Evolutionary conservation across 2,888 invertebrate genomes (phyloP).

Genomic region (Habrosyne pyritoides): DNA sequence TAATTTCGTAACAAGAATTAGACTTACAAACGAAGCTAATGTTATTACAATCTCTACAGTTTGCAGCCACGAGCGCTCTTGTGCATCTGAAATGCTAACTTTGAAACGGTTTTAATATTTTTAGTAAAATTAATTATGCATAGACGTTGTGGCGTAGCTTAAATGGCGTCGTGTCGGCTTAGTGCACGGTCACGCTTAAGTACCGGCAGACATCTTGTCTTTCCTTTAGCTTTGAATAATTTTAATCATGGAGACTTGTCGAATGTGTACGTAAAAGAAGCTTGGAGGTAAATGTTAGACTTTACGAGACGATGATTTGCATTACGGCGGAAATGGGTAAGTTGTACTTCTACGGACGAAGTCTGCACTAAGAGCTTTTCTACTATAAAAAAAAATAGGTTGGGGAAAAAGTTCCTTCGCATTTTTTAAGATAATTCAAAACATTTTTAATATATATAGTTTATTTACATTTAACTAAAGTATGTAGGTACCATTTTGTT

Average conservation of each 20-base stretch:
- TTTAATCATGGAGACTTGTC: background rate
- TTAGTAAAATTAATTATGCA: slow-evolving; percentile 19
- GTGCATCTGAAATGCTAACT: slow-evolving; percentile 7
- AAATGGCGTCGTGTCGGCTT: slow-evolving; percentile 15
- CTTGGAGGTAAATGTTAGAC: too few species aligned
- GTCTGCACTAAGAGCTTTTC: too few species aligned
- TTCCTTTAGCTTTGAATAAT: slow-evolving; percentile 6
- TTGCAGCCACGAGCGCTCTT: background rate
- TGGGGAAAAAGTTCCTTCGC: too few species aligned
- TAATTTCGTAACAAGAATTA: background rate
- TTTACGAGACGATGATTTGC: too few species aligned
- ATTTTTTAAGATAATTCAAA: too few species aligned
- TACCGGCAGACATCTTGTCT: slow-evolving; percentile 8
- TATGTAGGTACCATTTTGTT: too few species aligned
- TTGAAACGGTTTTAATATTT: slow-evolving; percentile 9
- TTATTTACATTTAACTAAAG: too few species aligned
- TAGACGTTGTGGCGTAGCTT: slow-evolving; percentile 9
- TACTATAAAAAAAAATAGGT: too few species aligned
- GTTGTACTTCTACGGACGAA: too few species aligned
- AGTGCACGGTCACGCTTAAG: slow-evolving; percentile 43
- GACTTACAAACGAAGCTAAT: background rate
- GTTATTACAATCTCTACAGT: background rate
- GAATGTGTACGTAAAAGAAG: background rate
- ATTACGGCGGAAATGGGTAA: too few species aligned
- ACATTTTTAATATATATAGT: too few species aligned